Evolutionary conservation across 2,888 invertebrate species (phyloP).

Genomic region (Cosmia pyralina): DNA sequence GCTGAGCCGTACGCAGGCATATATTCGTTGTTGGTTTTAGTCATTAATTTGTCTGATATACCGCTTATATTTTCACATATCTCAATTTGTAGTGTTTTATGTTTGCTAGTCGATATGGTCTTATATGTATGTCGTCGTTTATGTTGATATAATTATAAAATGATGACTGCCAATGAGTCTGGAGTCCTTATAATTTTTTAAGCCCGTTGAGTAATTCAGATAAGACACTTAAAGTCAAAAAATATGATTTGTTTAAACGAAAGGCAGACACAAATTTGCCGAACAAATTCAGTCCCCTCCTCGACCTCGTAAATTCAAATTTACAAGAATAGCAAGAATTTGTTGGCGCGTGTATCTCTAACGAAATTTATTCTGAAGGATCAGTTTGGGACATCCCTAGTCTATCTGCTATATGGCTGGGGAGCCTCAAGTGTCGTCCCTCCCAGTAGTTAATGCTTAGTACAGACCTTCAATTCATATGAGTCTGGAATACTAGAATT

Average conservation of each 20-base stretch:
- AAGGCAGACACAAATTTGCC: constrained; percentile 33
- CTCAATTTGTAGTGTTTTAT: constrained; percentile 22
- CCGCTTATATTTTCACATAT: constrained; percentile 36
- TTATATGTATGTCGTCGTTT: constrained; percentile 13
- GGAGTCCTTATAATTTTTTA: neutral
- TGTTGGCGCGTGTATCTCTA: constrained; percentile 52
- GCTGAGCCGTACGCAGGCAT: constrained; percentile 17
- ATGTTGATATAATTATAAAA: neutral
- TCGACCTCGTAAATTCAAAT: constrained; percentile 58
- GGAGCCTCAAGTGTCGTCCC: constrained; percentile 47
- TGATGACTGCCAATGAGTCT: neutral
- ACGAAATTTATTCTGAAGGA: constrained; percentile 61
- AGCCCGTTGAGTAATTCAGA: neutral
- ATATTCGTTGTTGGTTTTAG: constrained; percentile 36
- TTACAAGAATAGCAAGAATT: constrained; percentile 56
- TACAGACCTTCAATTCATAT: constrained; percentile 58
- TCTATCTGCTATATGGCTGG: constrained; percentile 51
- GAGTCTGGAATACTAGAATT: constrained; percentile 55
- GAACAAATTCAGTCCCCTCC: constrained; percentile 39
- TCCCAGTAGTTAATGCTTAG: constrained; percentile 51
- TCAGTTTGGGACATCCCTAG: constrained; percentile 62
- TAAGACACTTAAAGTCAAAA: constrained; percentile 7
- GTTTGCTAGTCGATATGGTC: too few species aligned
- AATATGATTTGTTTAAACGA: constrained; percentile 24
- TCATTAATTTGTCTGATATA: constrained; percentile 31